phyloP scores from a whole-genome alignment of 2,888 invertebrate species.

The Caenorhabditis doughertyi region DNA sequence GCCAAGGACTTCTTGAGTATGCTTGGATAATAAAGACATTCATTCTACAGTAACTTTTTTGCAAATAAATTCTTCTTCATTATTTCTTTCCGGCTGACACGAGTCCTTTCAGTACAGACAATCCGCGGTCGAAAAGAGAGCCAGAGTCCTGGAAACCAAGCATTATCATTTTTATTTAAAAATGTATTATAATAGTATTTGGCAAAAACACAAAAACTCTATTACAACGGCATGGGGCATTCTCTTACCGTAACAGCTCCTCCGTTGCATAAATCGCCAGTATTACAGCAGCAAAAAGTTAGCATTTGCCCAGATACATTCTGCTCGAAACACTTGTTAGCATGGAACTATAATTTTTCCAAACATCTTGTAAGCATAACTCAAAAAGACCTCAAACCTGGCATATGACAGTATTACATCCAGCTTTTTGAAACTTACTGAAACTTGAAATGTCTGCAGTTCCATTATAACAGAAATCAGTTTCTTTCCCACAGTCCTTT shows the following conservation, averaged over 20 bases:
- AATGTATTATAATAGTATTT: too few relatives aligned
- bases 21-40: slow-evolving; percentile 51
- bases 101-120: slow-evolving; percentile 61
- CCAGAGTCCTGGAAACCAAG: slow-evolving; percentile 56
- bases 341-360: slow-evolving; percentile 58
- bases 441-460: slow-evolving; percentile 63
- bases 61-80: slow-evolving; percentile 9
- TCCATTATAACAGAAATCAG: slow-evolving; percentile 71
- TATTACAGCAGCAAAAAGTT: slow-evolving; percentile 71
- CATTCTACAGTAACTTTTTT: not conserved
- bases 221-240: too few relatives aligned
- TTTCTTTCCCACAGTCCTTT: slow-evolving; percentile 68
- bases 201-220: not conserved
- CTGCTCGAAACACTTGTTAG: slow-evolving; percentile 69
- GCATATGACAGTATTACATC: slow-evolving; percentile 68
- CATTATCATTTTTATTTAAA: too few relatives aligned
- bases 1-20: slow-evolving; percentile 64
- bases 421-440: slow-evolving; percentile 69
- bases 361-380: not conserved
- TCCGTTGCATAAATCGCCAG: slow-evolving; percentile 66
- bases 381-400: slow-evolving; percentile 27
- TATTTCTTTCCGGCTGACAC: slow-evolving; percentile 50
- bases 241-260: slow-evolving; percentile 64
- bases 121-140: slow-evolving; percentile 59
- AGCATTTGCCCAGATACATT: slow-evolving; percentile 56